These are phyloP conservation scores for Pantherophis guttatus DNA, from an alignment of 2,113 vertebrate species.

Conservation along the genomic window DNA sequence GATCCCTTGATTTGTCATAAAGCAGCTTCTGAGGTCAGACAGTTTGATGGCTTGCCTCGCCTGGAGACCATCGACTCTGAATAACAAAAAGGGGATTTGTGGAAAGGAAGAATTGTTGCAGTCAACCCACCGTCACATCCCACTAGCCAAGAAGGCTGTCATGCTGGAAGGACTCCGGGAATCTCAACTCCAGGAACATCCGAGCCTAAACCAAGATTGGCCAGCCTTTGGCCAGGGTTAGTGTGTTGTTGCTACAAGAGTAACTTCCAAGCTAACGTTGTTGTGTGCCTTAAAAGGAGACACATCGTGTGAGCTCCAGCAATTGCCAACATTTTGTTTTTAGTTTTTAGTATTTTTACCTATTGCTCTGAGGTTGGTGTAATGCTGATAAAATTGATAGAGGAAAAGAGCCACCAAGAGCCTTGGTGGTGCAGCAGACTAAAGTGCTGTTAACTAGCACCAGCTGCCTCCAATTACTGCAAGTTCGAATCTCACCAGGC, in stretches of 20 bases:
- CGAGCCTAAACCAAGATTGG: neutral
- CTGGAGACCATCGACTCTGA: neutral
- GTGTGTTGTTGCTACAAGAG: neutral
- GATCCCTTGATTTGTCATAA: neutral
- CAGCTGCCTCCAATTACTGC: too few relatives aligned
- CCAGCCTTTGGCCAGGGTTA: neutral
- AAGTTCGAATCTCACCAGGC: too few relatives aligned
- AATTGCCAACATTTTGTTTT: neutral
- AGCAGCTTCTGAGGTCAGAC: neutral
- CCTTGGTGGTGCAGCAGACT: too few relatives aligned
- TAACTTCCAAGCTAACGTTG: neutral
- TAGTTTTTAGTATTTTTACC: conserved; percentile 1
- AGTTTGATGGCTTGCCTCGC: neutral
- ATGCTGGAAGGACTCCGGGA: fast-evolving
- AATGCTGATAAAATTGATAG: too few relatives aligned
- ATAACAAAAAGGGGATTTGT: neutral
- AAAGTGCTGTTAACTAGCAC: too few relatives aligned
- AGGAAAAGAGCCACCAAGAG: too few relatives aligned
- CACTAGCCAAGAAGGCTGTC: neutral
- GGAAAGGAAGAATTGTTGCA: neutral
- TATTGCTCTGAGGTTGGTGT: neutral
- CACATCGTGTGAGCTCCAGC: fast-evolving
- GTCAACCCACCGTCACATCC: neutral
- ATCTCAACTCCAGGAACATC: neutral
- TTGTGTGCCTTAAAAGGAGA: neutral